Evolutionary conservation across 2,113 vertebrate genomes (phyloP).

Genomic region (Coturnix japonica): DNA sequence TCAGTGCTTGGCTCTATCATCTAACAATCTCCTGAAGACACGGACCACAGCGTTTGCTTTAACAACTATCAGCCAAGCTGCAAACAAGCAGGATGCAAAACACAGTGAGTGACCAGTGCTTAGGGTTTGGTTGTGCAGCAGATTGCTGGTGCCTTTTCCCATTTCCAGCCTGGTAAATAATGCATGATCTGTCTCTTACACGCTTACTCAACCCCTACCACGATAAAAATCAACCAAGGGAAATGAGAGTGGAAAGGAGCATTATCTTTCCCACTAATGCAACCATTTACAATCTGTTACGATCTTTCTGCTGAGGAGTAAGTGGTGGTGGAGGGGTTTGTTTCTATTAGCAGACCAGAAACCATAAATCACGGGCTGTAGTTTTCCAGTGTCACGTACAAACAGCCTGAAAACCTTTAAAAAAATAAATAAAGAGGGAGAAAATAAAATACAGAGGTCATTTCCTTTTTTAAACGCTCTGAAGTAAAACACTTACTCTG

Average conservation of each 20-base stretch:
- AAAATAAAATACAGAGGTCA: not conserved
- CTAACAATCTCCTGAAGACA: not conserved
- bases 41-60: fast-evolving
- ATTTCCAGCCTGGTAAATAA: constrained; percentile 23
- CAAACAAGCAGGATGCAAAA: not conserved
- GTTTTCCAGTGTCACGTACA: not conserved
- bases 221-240: constrained; percentile 1
- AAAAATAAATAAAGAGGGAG: not conserved
- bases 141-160: not conserved
- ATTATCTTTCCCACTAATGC: constrained; percentile 34
- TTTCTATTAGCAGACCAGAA: constrained; percentile 46
- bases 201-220: constrained; percentile 4
- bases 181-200: not conserved
- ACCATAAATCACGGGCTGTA: not conserved
- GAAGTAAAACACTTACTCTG: not conserved
- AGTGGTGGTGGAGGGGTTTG: constrained; percentile 3
- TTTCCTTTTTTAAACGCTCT: not conserved
- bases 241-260: constrained; percentile 53
- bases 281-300: constrained; percentile 52
- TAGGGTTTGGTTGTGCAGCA: fast-evolving
- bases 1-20: not conserved
- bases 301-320: constrained; percentile 19
- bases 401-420: not conserved
- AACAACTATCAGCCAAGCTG: not conserved
- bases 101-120: not conserved